Conservation (phyloP, 2,888 invertebrate species). For the Ormyrus thymus region DNA sequence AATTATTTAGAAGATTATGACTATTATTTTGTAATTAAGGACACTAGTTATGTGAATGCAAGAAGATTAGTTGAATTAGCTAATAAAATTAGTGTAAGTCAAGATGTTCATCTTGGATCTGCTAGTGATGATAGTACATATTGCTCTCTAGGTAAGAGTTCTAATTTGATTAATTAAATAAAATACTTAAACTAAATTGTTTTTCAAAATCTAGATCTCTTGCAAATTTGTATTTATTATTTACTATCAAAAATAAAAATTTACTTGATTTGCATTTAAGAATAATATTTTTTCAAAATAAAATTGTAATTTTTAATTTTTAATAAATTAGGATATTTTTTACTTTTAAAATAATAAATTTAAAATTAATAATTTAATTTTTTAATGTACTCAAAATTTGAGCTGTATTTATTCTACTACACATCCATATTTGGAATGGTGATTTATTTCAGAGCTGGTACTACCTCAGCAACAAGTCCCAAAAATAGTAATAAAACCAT, state of each 20-base stretch:
- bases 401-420: too few relatives aligned
- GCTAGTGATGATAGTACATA: slow-evolving; percentile 79
- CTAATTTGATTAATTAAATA: too few relatives aligned
- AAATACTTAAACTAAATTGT: too few relatives aligned
- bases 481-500: too few relatives aligned
- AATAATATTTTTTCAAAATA: too few relatives aligned
- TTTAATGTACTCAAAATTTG: slow-evolving; percentile 6
- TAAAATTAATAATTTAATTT: not conserved
- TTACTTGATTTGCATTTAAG: too few relatives aligned
- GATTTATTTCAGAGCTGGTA: too few relatives aligned
- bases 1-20: slow-evolving; percentile 93
- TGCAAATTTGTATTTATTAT: not conserved
- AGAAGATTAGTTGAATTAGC: slow-evolving; percentile 84
- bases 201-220: too few relatives aligned
- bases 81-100: slow-evolving; percentile 87
- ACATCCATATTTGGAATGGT: too few relatives aligned
- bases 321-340: too few relatives aligned
- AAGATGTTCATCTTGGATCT: slow-evolving; percentile 89
- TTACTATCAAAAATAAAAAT: slow-evolving; percentile 21
- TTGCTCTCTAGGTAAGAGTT: slow-evolving; percentile 80
- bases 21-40: slow-evolving; percentile 92
- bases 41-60: slow-evolving; percentile 89
- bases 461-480: too few relatives aligned
- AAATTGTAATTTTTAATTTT: too few relatives aligned
- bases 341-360: slow-evolving; percentile 37